Percentiles rank a stretch among this genome's conserved stretches.
Conservation (phyloP, 37 sponge, comb jelly and placozoan genomes). For the Bolinopsis microptera region DNA sequence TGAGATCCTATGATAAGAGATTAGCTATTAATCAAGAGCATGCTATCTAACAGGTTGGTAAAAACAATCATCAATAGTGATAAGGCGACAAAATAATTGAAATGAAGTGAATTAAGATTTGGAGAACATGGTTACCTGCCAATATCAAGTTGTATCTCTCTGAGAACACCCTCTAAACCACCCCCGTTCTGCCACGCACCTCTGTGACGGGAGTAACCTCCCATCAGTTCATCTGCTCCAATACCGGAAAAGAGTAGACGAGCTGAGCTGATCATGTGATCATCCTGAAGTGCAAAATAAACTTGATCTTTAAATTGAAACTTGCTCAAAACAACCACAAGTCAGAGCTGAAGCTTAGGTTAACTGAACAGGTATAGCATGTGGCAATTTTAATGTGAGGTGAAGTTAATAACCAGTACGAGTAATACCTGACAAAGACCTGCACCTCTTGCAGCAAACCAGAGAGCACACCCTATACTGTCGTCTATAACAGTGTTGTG, state of each 20-base stretch:
- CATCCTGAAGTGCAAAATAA: no score
- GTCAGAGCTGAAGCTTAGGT: no score
- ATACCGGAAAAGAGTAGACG: slow-evolving; percentile 78
- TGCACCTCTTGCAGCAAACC: slow-evolving; percentile 91
- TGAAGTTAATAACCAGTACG: no score
- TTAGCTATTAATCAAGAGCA: no score
- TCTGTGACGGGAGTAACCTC: slow-evolving; percentile 89
- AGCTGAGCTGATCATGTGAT: slow-evolving; percentile 17
- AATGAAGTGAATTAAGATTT: neutral
- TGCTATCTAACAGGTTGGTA: no score
- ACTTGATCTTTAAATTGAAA: no score
- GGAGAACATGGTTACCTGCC: slow-evolving; percentile 69
- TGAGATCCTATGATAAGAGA: slow-evolving; percentile 72
- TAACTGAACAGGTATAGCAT: no score
- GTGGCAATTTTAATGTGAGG: no score
- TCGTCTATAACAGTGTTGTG: slow-evolving; percentile 92
- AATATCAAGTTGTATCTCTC: slow-evolving; percentile 84
- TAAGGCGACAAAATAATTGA: neutral
- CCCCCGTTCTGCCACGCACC: slow-evolving; percentile 67
- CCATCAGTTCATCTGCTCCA: slow-evolving; percentile 93
- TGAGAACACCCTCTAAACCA: slow-evolving; percentile 77
- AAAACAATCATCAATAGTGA: no score
- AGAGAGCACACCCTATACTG: slow-evolving; percentile 97
- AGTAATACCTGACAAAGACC: slow-evolving; percentile 71
- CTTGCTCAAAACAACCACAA: no score